Evolutionary conservation across 1,140 invertebrate species (phyloP).

Genomic region (Thrips palmi): DNA sequence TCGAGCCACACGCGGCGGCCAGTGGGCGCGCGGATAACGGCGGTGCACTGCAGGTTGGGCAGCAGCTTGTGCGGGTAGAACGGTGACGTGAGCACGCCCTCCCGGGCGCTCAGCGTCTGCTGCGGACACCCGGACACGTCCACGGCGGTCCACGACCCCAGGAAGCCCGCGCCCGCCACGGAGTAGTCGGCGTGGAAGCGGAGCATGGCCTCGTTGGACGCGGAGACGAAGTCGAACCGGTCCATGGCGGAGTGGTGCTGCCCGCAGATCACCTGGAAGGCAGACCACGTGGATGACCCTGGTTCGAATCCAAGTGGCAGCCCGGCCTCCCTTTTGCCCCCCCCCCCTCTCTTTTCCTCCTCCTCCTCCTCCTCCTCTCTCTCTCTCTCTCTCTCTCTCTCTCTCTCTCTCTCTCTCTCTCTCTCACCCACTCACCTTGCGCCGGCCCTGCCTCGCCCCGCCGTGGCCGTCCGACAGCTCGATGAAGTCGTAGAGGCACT

Average conservation of each 20-base stretch:
- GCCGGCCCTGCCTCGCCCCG: constrained; percentile 6
- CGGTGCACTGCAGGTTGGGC: constrained; percentile 41
- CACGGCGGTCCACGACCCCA: constrained; percentile 41
- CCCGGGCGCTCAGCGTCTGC: constrained; percentile 38
- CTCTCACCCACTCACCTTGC: constrained; percentile 1
- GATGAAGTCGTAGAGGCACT: constrained; percentile 61
- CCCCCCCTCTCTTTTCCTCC: background rate
- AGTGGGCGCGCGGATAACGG: constrained; percentile 39
- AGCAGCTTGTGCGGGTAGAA: constrained; percentile 49
- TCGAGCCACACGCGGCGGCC: constrained; percentile 43
- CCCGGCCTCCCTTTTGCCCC: constrained; percentile 8
- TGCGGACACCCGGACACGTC: constrained; percentile 43
- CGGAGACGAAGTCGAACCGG: constrained; percentile 38
- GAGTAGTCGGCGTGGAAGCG: constrained; percentile 54
- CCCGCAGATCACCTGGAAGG: constrained; percentile 26
- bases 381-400: background rate
- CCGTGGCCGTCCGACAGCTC: constrained; percentile 27
- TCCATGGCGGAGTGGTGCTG: too few relatives aligned
- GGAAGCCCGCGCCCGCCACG: constrained; percentile 40
- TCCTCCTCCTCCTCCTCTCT: constrained; percentile 18
- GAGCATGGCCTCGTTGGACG: constrained; percentile 33
- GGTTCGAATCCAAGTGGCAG: background rate
- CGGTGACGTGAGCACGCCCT: constrained; percentile 35
- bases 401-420: background rate
- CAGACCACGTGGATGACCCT: too few relatives aligned